Base-by-base conservation (phyloP, 1,140 invertebrate species). In the Drosophila arizonae region DNA sequence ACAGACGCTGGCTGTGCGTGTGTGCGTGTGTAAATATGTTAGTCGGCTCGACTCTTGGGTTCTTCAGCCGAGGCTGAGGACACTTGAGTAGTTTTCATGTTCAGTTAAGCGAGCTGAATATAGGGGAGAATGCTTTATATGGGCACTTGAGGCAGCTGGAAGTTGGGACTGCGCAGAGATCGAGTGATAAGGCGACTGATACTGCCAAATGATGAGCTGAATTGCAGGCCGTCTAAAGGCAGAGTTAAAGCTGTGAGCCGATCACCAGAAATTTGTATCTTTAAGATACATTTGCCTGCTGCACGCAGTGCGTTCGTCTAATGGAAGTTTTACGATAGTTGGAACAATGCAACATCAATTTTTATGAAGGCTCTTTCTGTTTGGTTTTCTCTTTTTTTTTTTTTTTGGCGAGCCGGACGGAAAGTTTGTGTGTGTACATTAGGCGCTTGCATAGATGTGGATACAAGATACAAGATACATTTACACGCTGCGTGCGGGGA, bases 281-380 rank as follows among this genome's bases (percentile, higher is more conserved):
- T 57, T 48, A 45, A 63, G 81, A 74, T 75, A 70, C 78, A 72
- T 72, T 57, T 21, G 24, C 13, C 30, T 10, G 26, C 36, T 15
- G 13, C 54, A 41, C 15, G 57, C 64, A 56, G 33, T 51, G 60
- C 60, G 50, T 55, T 41, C 55, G 50, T 54, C 82, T 87, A 87
- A 87, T 87, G 84, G 82, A 87, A 72, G 51, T 88, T 87, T 87
- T 87, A 87, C 71, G 84, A 87, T 82, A 86, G 84, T 86, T 79
- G 55, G 43, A 51, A 61, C 61, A 76, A 64, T 63, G 66, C 63
- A 50, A 64, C 77, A 85, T 73, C 84, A 79, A 79, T 77, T 87
- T 82, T 87, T 82, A 88, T 87, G 76, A 15, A 52, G 28, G 41
- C 9, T 46, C 43, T 46, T 15, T 0, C 8, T 11, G 4, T 33